A percentile compares a stretch with the other conserved stretches of the same genome.
Conservation (phyloP, 2,888 invertebrate species). For the Apamea monoglypha region DNA sequence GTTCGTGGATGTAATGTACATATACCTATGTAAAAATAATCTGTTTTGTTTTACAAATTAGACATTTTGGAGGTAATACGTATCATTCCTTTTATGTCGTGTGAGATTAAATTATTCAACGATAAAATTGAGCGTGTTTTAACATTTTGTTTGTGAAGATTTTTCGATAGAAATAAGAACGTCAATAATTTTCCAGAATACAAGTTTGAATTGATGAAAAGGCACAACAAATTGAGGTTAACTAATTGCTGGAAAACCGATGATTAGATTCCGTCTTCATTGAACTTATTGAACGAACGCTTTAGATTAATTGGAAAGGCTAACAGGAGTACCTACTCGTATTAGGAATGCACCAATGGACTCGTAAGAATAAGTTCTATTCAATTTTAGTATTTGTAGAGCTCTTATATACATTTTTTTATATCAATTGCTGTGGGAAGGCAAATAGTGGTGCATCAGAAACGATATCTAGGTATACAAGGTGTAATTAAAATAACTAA, state of each 20-base stretch:
- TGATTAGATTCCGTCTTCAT: conserved; percentile 45
- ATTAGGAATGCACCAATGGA: conserved; percentile 14
- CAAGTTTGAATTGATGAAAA: conserved; percentile 16
- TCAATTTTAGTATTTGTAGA: not conserved
- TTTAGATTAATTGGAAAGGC: conserved; percentile 50
- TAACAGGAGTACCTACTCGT: conserved; percentile 18
- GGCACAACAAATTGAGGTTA: conserved; percentile 29
- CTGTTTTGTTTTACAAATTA: conserved; percentile 24
- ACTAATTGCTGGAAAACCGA: conserved; percentile 41
- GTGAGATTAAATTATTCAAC: not conserved
- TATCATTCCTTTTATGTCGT: not conserved
- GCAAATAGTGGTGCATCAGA: not conserved
- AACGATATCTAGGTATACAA: not conserved
- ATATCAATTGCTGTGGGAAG: not conserved
- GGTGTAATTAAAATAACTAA: not conserved
- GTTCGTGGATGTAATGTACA: conserved; percentile 30
- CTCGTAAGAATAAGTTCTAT: not conserved
- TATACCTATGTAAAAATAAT: conserved; percentile 41
- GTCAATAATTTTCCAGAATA: not conserved
- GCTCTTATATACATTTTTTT: not conserved
- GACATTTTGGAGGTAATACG: not conserved
- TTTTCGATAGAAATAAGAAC: not conserved
- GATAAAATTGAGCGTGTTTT: conserved; percentile 11
- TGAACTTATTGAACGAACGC: conserved; percentile 31
- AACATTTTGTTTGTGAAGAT: not conserved